Base-by-base conservation (phyloP, 2,113 vertebrate species). In the Rhea americana region DNA sequence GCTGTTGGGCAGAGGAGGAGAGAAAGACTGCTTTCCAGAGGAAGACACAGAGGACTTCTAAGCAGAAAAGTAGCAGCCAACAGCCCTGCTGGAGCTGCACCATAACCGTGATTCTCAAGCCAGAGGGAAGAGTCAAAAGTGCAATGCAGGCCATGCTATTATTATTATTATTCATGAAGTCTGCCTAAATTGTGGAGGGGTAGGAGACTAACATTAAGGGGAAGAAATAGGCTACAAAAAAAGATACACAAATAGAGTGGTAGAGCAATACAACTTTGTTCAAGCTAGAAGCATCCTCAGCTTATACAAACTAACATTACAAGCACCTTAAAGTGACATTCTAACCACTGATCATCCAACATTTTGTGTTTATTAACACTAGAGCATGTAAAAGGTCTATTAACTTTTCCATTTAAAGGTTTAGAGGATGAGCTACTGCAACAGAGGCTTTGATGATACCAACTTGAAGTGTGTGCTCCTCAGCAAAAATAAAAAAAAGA, bases 11-110 rank as follows among this genome's bases (percentile, higher is more conserved):
- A 83, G 28, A 70, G 18, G 19, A 65, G 24, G 45, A 70, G 4
- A 56, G 48, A 35, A 82, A 9, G 0, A 39, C 32, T 51, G 8
- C 0, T 0, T 70, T 25, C 45, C 55, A 47, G 76, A 83, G 8
- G 59, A 11, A 70, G 16, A 3, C 32, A 16, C 25, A 61, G 17
- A 82, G 39, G 20, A 11, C 16, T 87, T 67, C 66, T 66, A 50
- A 25, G 50, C 32, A 39, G 41, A 87, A 62, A 82, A 45, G 39
- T 3, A 71, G 35, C 26, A 91, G 50, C 11, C 1, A 0, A 55
- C 14, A 18, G 48, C 25, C 53, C 37, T 25, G 47, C 22, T 19
- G 5, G 13, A 32, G 21, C 35, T 3, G 1, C 43, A 18, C 25
- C 2, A 1, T 22, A n/a, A 86, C n/a, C 68, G n/a, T 15, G 59